phyloP scores from a whole-genome alignment of 1,140 invertebrate genomes.

The Ceratina japonica region DNA sequence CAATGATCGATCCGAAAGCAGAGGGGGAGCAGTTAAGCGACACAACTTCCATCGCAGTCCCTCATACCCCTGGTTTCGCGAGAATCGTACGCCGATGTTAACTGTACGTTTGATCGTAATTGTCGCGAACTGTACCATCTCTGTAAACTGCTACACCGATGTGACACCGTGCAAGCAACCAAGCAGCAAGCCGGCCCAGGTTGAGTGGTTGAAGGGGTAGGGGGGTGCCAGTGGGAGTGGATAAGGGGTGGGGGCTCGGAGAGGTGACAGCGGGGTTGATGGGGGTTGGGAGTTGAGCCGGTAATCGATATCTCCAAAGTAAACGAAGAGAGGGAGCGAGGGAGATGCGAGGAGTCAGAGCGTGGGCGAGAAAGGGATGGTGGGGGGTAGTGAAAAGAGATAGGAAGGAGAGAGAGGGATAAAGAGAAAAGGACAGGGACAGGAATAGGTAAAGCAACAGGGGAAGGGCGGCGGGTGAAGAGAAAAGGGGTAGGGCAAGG shows the following conservation, averaged over 20 bases:
- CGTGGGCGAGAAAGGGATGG: slow-evolving; percentile 5
- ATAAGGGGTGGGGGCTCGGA: slow-evolving; percentile 63
- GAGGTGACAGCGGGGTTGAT: slow-evolving; percentile 71
- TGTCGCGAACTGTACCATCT: slow-evolving; percentile 65
- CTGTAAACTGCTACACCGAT: slow-evolving; percentile 76
- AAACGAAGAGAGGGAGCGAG: slow-evolving; percentile 73
- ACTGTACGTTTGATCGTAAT: slow-evolving; percentile 65
- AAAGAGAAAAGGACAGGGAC: slow-evolving; percentile 27
- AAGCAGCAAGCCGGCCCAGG: slow-evolving; percentile 66
- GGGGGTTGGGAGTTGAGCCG: slow-evolving; percentile 75
- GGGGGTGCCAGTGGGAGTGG: slow-evolving; percentile 42
- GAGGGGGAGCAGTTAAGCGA: slow-evolving; percentile 23
- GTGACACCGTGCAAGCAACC: slow-evolving; percentile 72
- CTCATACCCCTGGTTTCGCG: slow-evolving; percentile 31
- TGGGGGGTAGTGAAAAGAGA: slow-evolving; percentile 30
- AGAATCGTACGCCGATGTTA: slow-evolving; percentile 53
- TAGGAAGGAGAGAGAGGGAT: slow-evolving; percentile 8
- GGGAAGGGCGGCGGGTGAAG: slow-evolving; percentile 28
- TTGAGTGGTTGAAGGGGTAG: slow-evolving; percentile 56
- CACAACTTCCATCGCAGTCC: slow-evolving; percentile 31
- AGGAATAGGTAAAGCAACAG: slow-evolving; percentile 28
- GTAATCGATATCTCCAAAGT: slow-evolving; percentile 79
- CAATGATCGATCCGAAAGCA: slow-evolving; percentile 28
- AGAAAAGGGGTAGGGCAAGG: slow-evolving; percentile 15
- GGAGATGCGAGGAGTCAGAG: slow-evolving; percentile 33